Evolutionary conservation across 2,888 invertebrate genomes (phyloP).

Genomic region (Oxystoma pomonae): DNA sequence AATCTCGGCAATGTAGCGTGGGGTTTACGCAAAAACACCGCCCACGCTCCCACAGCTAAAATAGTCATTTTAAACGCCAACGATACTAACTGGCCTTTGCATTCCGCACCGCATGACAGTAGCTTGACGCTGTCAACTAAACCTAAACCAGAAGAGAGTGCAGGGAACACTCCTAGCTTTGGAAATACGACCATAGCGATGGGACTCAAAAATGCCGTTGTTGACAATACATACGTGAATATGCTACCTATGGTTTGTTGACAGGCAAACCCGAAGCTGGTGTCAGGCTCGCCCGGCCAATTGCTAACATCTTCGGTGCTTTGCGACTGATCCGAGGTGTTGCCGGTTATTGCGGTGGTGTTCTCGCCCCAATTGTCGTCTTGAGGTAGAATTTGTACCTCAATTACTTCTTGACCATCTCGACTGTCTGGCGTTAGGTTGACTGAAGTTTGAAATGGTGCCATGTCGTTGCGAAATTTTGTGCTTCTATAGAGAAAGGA

Average conservation of each 20-base stretch:
- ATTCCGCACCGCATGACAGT: conserved; percentile 86
- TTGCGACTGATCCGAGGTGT: conserved; percentile 92
- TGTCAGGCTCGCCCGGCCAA: conserved; percentile 72
- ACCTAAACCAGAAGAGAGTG: conserved; percentile 64
- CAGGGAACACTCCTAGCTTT: conserved; percentile 81
- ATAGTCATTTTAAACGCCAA: conserved; percentile 88
- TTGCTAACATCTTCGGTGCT: conserved; percentile 88
- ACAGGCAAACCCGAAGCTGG: conserved; percentile 69
- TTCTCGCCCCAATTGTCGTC: conserved; percentile 99
- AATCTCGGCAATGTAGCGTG: conserved; percentile 88
- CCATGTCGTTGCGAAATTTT: conserved; percentile 68
- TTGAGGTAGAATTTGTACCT: conserved; percentile 92
- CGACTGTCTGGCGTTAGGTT: conserved; percentile 74
- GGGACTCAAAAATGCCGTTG: conserved; percentile 86
- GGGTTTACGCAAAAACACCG: conserved; percentile 80
- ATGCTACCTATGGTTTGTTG: conserved; percentile 80
- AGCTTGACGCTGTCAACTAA: conserved; percentile 66
- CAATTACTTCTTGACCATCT: conserved; percentile 87
- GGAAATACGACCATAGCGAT: conserved; percentile 93
- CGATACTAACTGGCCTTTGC: conserved; percentile 89
- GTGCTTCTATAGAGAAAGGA: conserved; percentile 49
- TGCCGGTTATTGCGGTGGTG: conserved; percentile 94
- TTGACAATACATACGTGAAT: conserved; percentile 72
- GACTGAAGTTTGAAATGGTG: conserved; percentile 83
- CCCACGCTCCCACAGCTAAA: conserved; percentile 88